Evolutionary conservation across 2,888 invertebrate species (phyloP), one percentile per base, ranked within the genome.

Genomic region (Didymodactylos carnosus): DNA sequence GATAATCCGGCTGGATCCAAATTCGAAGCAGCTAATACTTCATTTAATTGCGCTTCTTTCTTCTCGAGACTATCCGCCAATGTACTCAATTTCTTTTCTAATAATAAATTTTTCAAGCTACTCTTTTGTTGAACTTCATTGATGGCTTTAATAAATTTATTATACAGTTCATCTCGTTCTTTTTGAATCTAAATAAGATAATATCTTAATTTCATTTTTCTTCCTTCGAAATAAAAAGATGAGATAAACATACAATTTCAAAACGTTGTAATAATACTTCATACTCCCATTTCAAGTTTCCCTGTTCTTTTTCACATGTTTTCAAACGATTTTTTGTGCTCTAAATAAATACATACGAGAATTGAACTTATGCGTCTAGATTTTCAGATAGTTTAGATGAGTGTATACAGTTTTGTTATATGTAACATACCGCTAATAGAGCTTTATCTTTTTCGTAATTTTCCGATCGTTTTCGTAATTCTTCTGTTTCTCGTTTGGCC

Each of bases 81-180:
- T n/a, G 87, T 86, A 53, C 86, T 83, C 35, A 91, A 84, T 81
- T 89, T 88, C 79, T 88, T 88, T 80, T 93, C 91, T 71, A 94
- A 83, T 8, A 93, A 83, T 0, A 91, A 88, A 77, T 90, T 90
- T 82, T 90, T 91, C 79, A 90, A 83, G 8, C 90, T 89, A 0
- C 90, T 88, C 81, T 90, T 90, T 82, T 92, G 91, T 81, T 93
- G 92, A 6, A 92, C 87, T 80, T 93, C 92, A 53, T 91, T 85
- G 70, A 94, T 88, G 0, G 91, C 90, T 76, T 88, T 87, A 14
- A 91, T 88, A 82, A 94, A 92, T 80, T 89, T 87, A 6, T 86
- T 83, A 80, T 91, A 90, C 29, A 93, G 82, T 72, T 90, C 89
- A 78, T 92, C 89, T 16, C 91, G 86, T 80, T 94, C 92, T 1